A percentile compares a stretch with the other conserved stretches of the same genome.
phyloP scores from a whole-genome alignment of 1,140 invertebrate genomes.

The Mizuhopecten yessoensis region DNA sequence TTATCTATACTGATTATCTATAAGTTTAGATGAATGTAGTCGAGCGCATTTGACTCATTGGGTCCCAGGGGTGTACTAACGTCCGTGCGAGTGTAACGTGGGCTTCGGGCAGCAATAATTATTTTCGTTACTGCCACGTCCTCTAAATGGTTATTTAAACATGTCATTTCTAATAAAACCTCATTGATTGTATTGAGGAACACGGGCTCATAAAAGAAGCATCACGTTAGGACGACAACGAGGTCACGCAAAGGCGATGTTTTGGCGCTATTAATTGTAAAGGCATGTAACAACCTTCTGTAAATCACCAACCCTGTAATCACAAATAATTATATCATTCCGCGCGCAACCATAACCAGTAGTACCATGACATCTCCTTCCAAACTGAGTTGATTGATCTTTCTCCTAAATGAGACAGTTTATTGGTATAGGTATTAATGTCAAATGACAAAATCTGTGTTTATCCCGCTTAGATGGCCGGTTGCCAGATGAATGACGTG shows the following conservation, averaged over 20 bases:
- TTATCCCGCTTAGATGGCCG: not conserved
- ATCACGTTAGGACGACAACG: not conserved
- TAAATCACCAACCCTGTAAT: not conserved
- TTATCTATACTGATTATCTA: too few relatives aligned
- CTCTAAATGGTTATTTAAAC: slow-evolving; percentile 8
- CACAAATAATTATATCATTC: slow-evolving; percentile 14
- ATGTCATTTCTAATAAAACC: not conserved
- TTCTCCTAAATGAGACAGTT: not conserved
- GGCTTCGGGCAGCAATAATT: not conserved
- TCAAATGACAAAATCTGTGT: not conserved
- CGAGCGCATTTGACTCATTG: not conserved
- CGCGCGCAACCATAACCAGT: not conserved
- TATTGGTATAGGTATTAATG: not conserved
- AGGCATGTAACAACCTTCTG: slow-evolving; percentile 16
- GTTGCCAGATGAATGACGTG: slow-evolving; percentile 6
- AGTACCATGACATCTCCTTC: not conserved
- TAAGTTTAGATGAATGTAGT: not conserved
- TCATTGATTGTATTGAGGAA: not conserved
- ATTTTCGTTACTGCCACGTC: not conserved
- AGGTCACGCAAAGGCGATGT: not conserved
- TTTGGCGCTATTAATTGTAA: not conserved
- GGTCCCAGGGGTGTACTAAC: not conserved
- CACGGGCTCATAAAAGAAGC: slow-evolving; percentile 4
- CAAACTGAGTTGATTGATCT: not conserved
- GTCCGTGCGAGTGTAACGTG: not conserved